Evolutionary conservation across 92 coral and sea anemone genomes (phyloP).

Genomic region (Blastomussa wellsi): DNA sequence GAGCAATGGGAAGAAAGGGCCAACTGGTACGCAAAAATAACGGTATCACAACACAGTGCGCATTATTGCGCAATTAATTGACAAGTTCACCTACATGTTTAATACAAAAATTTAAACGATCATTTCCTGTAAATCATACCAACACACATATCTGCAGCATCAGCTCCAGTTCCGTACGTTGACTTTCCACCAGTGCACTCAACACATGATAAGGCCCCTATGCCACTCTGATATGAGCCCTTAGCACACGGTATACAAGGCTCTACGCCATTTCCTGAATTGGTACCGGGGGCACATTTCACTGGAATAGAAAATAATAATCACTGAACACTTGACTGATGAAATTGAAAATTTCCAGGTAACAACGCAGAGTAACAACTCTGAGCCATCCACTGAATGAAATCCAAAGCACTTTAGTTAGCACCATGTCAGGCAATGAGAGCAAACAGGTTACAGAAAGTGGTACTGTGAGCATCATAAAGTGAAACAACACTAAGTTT

Average conservation of each 20-base stretch:
- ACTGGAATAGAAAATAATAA: constrained; percentile 46
- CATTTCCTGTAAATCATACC: constrained; percentile 53
- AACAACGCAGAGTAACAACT: neutral
- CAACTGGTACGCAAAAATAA: too few species aligned
- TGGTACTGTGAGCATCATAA: neutral
- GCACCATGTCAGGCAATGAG: neutral
- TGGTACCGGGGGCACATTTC: constrained; percentile 98
- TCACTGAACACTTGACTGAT: neutral
- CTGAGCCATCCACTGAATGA: neutral
- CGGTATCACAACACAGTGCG: too few species aligned
- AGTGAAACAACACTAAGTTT: neutral
- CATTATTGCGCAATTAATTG: neutral
- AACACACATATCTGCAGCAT: constrained; percentile 66
- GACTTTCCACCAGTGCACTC: constrained; percentile 79
- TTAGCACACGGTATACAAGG: constrained; percentile 89
- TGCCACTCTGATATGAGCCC: constrained; percentile 71
- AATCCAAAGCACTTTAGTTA: neutral
- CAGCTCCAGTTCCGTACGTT: constrained; percentile 92
- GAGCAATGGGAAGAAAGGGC: neutral
- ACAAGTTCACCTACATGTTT: neutral
- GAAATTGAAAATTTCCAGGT: neutral
- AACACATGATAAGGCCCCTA: constrained; percentile 76
- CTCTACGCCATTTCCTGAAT: constrained; percentile 88
- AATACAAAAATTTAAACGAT: neutral
- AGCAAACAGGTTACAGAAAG: neutral